These are phyloP conservation scores for Amblyjoppa fuscipennis DNA, from an alignment of 2,888 invertebrate species.

Conservation along the genomic window DNA sequence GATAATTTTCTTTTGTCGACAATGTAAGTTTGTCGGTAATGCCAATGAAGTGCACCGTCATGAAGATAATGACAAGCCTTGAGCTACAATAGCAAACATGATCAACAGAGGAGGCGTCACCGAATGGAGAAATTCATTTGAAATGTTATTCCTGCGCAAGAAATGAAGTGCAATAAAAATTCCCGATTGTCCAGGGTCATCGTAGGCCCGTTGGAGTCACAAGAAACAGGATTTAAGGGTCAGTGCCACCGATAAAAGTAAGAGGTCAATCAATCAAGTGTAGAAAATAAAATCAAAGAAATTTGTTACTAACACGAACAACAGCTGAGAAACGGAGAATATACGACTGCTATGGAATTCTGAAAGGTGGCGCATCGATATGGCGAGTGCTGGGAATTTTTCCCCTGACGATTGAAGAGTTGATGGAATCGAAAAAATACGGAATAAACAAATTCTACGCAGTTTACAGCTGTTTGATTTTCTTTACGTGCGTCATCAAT, in stretches of 20 bases:
- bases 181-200: neutral
- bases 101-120: neutral
- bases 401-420: conserved; percentile 43
- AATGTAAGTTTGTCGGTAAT: neutral
- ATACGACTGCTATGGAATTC: conserved; percentile 49
- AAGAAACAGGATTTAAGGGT: neutral
- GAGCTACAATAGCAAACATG: neutral
- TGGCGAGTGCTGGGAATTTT: conserved; percentile 62
- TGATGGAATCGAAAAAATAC: conserved; percentile 45
- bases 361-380: conserved; percentile 54
- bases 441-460: conserved; percentile 42
- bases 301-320: too few species aligned
- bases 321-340: neutral
- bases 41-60: neutral
- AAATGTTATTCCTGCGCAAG: neutral
- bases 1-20: too few species aligned
- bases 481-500: neutral
- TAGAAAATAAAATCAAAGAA: too few species aligned
- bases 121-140: neutral
- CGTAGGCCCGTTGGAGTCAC: neutral
- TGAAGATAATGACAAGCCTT: neutral
- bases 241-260: too few species aligned
- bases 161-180: neutral
- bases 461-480: conserved; percentile 19
- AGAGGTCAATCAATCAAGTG: too few species aligned